Conservation (phyloP, 2,888 invertebrate genomes). For the Danaus chrysippus region DNA sequence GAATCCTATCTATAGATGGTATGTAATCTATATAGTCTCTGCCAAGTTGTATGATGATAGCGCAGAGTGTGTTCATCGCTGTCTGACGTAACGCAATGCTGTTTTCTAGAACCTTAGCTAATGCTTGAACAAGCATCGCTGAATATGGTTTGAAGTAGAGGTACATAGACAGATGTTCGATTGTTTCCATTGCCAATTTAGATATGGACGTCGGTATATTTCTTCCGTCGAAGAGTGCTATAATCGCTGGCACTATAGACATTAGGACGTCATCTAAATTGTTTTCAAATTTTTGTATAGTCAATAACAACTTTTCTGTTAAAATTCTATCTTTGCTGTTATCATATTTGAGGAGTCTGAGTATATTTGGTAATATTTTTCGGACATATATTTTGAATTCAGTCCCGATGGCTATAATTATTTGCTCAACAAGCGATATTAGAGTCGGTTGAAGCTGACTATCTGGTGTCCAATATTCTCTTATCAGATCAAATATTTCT, state of each 20-base stretch:
- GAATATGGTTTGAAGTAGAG: conserved; percentile 95
- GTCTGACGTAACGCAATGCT: conserved; percentile 86
- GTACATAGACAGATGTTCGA: conserved; percentile 92
- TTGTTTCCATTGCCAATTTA: conserved; percentile 87
- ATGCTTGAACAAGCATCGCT: conserved; percentile 94
- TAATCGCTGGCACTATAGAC: conserved; percentile 95
- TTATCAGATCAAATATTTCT: conserved; percentile 95
- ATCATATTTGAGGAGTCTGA: conserved; percentile 94
- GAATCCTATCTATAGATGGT: conserved; percentile 92
- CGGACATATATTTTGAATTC: conserved; percentile 97
- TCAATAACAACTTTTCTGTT: conserved; percentile 89
- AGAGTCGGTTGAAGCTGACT: conserved; percentile 92
- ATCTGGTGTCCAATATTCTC: conserved; percentile 94
- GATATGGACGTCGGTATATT: conserved; percentile 90
- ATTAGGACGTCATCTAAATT: conserved; percentile 97
- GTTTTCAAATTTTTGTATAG: conserved; percentile 95
- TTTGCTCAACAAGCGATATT: conserved; percentile 94
- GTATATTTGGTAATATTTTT: conserved; percentile 94
- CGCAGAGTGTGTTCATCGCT: conserved; percentile 95
- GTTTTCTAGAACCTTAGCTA: conserved; percentile 91
- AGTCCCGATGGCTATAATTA: conserved; percentile 94
- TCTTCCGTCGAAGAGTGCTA: conserved; percentile 91
- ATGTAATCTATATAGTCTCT: conserved; percentile 95
- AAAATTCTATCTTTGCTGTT: conserved; percentile 89
- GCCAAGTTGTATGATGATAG: conserved; percentile 92